Evolutionary conservation across 2,113 vertebrate species (phyloP).

Genomic region (Pachyramphus minor): DNA sequence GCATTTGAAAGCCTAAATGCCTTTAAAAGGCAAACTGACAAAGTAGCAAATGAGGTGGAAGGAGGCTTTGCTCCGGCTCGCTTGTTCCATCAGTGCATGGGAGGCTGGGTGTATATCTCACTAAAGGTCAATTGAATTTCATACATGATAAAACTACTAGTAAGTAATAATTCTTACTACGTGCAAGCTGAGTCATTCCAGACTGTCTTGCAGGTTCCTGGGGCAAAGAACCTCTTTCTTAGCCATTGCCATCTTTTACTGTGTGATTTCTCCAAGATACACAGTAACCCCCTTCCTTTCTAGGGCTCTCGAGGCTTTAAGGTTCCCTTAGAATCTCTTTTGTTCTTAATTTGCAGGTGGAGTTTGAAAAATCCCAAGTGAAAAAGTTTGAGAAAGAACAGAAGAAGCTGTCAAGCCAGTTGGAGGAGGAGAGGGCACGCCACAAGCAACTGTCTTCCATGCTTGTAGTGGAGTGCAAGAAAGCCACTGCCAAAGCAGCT

Average conservation of each 20-base stretch:
- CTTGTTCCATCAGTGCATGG: background rate
- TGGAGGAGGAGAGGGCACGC: slow-evolving; percentile 89
- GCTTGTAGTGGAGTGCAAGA: slow-evolving; percentile 92
- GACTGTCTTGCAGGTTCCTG: background rate
- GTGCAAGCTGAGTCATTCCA: background rate
- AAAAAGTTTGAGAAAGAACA: slow-evolving; percentile 91
- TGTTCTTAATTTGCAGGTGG: slow-evolving; percentile 76
- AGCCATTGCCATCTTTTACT: background rate
- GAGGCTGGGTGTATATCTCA: background rate
- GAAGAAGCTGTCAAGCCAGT: slow-evolving; percentile 82
- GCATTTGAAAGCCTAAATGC: background rate
- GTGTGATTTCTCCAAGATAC: background rate
- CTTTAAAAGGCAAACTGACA: background rate
- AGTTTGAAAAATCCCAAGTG: slow-evolving; percentile 92
- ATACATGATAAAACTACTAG: background rate
- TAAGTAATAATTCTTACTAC: background rate
- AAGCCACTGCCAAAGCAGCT: slow-evolving; percentile 84
- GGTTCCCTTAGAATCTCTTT: background rate
- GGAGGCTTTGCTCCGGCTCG: background rate
- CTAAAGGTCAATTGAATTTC: background rate
- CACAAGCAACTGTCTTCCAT: slow-evolving; percentile 92
- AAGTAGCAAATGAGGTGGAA: slow-evolving; percentile 8
- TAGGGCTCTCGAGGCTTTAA: background rate
- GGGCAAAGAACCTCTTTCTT: background rate
- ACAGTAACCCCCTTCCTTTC: background rate